A percentile compares a stretch with the other conserved stretches of the same genome.
Conservation (phyloP, 1,140 invertebrate genomes). For the Drosophila guanche region DNA sequence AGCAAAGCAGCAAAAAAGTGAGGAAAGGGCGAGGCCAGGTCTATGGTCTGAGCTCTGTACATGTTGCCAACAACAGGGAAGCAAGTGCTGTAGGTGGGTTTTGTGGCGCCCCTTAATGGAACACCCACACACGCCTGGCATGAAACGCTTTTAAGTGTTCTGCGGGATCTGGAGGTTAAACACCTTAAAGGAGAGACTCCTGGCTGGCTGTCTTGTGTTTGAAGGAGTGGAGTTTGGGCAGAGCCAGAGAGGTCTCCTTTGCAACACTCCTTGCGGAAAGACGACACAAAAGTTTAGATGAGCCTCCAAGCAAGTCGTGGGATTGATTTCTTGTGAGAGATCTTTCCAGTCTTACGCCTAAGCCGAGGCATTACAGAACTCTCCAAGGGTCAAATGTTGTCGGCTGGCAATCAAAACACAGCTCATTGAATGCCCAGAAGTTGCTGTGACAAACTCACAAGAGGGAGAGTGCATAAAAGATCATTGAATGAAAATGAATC, state of each 20-base stretch:
- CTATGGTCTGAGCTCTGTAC: constrained; percentile 9
- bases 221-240: constrained; percentile 13
- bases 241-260: not conserved
- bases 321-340: no score
- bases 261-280: not conserved
- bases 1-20: not conserved
- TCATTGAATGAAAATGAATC: constrained; percentile 46
- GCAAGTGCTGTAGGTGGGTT: constrained; percentile 42
- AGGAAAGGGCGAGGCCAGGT: not conserved
- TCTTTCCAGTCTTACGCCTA: no score
- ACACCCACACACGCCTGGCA: constrained; percentile 42
- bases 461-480: constrained; percentile 34
- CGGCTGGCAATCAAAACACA: constrained; percentile 41
- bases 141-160: constrained; percentile 66
- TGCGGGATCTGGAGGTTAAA: constrained; percentile 56
- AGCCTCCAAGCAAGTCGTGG: no score
- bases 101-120: constrained; percentile 54
- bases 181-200: constrained; percentile 43
- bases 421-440: constrained; percentile 33
- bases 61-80: constrained; percentile 46
- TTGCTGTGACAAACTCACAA: constrained; percentile 27
- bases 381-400: constrained; percentile 57
- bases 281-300: no score
- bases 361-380: constrained; percentile 26
- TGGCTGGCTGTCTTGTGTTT: constrained; percentile 22